These are phyloP conservation scores for Pangasius mekongensis DNA, from an alignment of 2,797 vertebrate species.

Conservation along the genomic window DNA sequence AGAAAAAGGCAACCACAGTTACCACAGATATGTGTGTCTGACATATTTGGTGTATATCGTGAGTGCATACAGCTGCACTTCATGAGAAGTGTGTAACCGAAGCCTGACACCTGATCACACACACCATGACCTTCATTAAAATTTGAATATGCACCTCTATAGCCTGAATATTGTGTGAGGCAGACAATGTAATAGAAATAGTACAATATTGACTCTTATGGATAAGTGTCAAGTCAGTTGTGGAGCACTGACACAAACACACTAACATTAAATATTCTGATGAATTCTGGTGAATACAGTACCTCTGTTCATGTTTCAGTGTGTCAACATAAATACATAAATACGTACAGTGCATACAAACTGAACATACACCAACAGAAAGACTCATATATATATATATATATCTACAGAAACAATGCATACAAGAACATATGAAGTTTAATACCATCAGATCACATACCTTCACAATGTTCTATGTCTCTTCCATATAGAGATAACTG, in stretches of 20 bases:
- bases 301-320: conserved; percentile 30
- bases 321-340: conserved; percentile 12
- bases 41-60: conserved; percentile 37
- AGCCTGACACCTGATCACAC: conserved; percentile 76
- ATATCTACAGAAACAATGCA: not conserved
- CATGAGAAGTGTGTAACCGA: conserved; percentile 69
- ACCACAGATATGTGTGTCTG: conserved; percentile 24
- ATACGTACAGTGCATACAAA: conserved; percentile 11
- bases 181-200: conserved; percentile 18
- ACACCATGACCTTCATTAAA: conserved; percentile 75
- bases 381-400: not conserved
- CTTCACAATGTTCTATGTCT: conserved; percentile 51
- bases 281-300: not conserved
- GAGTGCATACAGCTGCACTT: conserved; percentile 41
- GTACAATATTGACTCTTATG: not conserved
- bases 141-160: conserved; percentile 73
- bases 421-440: not conserved
- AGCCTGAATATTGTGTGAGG: conserved; percentile 54
- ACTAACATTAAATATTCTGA: not conserved
- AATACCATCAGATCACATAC: conserved; percentile 61
- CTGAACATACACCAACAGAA: not conserved
- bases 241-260: not conserved
- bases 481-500: conserved; percentile 13
- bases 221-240: not conserved
- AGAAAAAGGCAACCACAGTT: conserved; percentile 28